Conservation (phyloP, 2,888 invertebrate genomes). For the Metacarcinus magister region DNA sequence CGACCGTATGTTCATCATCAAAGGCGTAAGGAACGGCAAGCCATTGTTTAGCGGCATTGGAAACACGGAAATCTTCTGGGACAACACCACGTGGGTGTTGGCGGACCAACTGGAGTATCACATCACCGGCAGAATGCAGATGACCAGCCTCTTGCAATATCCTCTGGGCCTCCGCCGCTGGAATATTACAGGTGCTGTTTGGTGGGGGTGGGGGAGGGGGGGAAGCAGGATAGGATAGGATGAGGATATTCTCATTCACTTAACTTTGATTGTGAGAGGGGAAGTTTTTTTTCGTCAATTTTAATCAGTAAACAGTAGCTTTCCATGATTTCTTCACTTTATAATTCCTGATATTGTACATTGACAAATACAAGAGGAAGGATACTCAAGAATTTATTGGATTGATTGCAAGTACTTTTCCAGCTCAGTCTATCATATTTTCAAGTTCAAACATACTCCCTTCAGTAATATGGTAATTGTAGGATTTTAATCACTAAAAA, state of each 20-base stretch:
- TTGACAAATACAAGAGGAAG: no score
- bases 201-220: not conserved
- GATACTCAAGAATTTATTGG: no score
- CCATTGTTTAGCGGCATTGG: conserved; percentile 77
- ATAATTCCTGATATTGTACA: no score
- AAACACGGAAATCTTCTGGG: conserved; percentile 77
- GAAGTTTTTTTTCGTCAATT: no score
- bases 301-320: no score
- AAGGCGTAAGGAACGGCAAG: conserved; percentile 72
- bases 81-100: conserved; percentile 79
- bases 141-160: conserved; percentile 73
- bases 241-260: not conserved
- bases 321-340: no score
- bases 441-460: no score
- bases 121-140: conserved; percentile 71
- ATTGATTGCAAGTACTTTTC: no score
- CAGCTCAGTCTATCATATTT: no score
- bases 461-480: no score
- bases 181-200: conserved; percentile 72
- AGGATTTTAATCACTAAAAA: no score
- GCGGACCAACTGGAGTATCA: conserved; percentile 56
- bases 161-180: conserved; percentile 78
- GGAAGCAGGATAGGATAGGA: not conserved
- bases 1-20: conserved; percentile 73
- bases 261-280: no score